Evolutionary conservation across 2,113 vertebrate genomes (phyloP).

Genomic region (Electrona antarctica): DNA sequence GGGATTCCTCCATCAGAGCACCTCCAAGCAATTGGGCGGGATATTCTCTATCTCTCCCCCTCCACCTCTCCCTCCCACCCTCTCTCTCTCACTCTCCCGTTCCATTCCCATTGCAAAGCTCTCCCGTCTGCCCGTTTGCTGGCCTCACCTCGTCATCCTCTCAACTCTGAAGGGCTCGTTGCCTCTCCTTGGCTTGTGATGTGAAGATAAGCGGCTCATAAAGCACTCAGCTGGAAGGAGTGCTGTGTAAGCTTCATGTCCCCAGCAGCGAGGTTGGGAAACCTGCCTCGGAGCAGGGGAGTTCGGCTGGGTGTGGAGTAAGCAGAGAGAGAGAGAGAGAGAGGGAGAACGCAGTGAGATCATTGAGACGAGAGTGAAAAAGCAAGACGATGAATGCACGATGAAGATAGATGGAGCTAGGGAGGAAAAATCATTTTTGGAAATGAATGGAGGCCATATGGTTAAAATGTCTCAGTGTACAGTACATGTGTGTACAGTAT

Average conservation of each 20-base stretch:
- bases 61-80: slow-evolving; percentile 14
- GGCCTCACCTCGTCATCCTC: slow-evolving; percentile 22
- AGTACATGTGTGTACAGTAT: slow-evolving; percentile 1
- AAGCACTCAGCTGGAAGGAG: slow-evolving; percentile 54
- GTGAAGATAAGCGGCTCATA: slow-evolving; percentile 59
- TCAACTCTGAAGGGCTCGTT: slow-evolving; percentile 40
- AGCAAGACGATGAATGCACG: slow-evolving; percentile 14
- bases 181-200: slow-evolving; percentile 40
- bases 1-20: background rate
- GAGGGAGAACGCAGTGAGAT: slow-evolving; percentile 41
- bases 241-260: slow-evolving; percentile 31
- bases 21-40: slow-evolving; percentile 31
- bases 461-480: background rate
- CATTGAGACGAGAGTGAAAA: slow-evolving; percentile 19
- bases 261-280: slow-evolving; percentile 38
- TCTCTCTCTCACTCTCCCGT: background rate
- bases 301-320: slow-evolving; percentile 45
- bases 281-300: slow-evolving; percentile 34
- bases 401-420: slow-evolving; percentile 7
- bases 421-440: background rate
- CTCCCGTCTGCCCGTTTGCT: slow-evolving; percentile 31
- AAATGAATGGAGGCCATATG: slow-evolving; percentile 1
- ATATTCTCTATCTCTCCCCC: background rate
- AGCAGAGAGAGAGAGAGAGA: slow-evolving; percentile 29
- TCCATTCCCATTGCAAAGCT: no score